Evolutionary conservation across 2,888 invertebrate genomes (phyloP), one percentile per base, ranked within the genome.

Genomic region (Unio delphinus): DNA sequence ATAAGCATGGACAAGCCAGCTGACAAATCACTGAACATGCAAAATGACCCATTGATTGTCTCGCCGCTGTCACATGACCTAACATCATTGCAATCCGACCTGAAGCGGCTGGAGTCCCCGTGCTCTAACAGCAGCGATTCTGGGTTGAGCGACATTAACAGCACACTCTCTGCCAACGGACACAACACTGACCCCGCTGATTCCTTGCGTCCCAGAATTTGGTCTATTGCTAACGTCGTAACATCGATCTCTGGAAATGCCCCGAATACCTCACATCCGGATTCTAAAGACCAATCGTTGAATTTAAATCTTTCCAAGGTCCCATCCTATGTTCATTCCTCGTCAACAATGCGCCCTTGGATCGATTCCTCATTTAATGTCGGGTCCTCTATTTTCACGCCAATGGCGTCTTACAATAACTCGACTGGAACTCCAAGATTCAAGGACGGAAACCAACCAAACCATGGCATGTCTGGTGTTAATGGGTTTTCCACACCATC

Each of bases 161-260:
- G 82, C 67, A 78, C 81, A 59, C 80, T 83, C 71, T 73, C 81
- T 45, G 79, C 80, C 57, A 80, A 80, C 61, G 80, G 77, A 34
- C 73, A 73, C 11, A 76, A 67, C n/a, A 74, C 78, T 11, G 79
- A 77, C 62, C 75, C 68, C 58, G 71, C 62, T 62, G 80, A 78
- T 55, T 75, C 79, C 23, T 62, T 85, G 61, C 69, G 84, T 67
- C 87, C 88, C 17, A 78, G 86, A 63, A 88, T 88, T 68, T 88
- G 88, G 88, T 88, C 88, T 15, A 75, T 88, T 54, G 88, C 87
- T 20, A 86, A 87, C 73, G 85, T 86, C 23, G 88, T 87, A n/a
- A 87, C 88, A 4, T 87, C 88, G 66, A 83, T 78, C 59, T 71
- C 75, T 65, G 82, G 75, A 61, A 68, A 70, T 64, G 68, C 74